These are phyloP conservation scores for Coilia nasus DNA, from an alignment of 2,797 vertebrate species.

Conservation along the genomic window DNA sequence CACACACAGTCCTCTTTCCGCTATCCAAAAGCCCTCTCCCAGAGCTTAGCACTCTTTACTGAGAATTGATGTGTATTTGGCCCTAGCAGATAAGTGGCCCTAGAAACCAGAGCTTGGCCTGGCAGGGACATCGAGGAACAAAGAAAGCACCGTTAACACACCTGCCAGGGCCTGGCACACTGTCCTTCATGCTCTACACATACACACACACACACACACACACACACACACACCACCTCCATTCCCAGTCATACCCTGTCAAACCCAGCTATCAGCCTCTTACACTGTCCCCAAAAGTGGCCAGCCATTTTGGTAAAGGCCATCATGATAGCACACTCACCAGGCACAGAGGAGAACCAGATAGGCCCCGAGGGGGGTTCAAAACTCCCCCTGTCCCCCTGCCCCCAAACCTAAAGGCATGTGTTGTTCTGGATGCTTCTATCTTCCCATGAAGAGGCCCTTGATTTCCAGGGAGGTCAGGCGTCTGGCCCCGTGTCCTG, in stretches of 20 bases:
- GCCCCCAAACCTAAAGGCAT: neutral
- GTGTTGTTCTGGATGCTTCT: constrained; percentile 27
- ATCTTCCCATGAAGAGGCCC: constrained; percentile 46
- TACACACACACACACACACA: neutral
- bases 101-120: neutral
- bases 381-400: neutral
- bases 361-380: neutral
- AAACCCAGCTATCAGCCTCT: constrained; percentile 56
- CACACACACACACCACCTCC: constrained; percentile 43
- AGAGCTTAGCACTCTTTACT: neutral
- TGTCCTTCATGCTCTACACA: neutral
- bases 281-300: constrained; percentile 58
- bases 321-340: constrained; percentile 53
- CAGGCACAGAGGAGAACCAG: neutral
- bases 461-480: constrained; percentile 60
- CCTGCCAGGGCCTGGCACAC: constrained; percentile 7
- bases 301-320: constrained; percentile 63
- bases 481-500: neutral
- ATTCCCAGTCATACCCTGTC: neutral
- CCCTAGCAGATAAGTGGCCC: neutral
- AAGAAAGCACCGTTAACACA: neutral
- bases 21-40: neutral
- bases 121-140: neutral
- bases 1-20: neutral
- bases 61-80: neutral